Conservation (phyloP, 2,888 invertebrate species). For the Drosophila affinis region DNA sequence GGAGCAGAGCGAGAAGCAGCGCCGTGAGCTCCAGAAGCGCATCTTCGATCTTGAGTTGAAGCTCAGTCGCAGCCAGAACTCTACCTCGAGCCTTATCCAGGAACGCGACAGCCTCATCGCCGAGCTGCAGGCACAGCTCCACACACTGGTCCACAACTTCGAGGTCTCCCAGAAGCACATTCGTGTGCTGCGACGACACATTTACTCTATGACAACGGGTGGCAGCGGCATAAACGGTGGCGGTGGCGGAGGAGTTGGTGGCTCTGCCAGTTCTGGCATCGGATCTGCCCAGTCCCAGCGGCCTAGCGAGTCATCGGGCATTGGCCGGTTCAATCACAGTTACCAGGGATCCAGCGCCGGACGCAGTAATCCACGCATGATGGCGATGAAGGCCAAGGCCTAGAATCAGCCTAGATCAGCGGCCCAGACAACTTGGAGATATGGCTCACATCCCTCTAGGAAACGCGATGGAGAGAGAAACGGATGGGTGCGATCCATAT, state of each 20-base stretch:
- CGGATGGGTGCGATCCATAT: slow-evolving; percentile 24
- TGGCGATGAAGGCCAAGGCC: slow-evolving; percentile 47
- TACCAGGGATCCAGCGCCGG: slow-evolving; percentile 19
- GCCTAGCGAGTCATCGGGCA: slow-evolving; percentile 32
- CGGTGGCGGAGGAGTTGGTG: slow-evolving; percentile 19
- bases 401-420: slow-evolving; percentile 12
- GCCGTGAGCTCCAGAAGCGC: slow-evolving; percentile 80
- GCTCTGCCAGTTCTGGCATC: slow-evolving; percentile 1
- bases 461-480: not conserved
- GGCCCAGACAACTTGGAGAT: slow-evolving; percentile 58
- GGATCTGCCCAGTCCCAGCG: slow-evolving; percentile 18
- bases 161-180: slow-evolving; percentile 83
- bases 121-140: slow-evolving; percentile 81
- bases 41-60: slow-evolving; percentile 82
- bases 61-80: slow-evolving; percentile 81
- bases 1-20: slow-evolving; percentile 81
- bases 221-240: slow-evolving; percentile 13
- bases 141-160: slow-evolving; percentile 81
- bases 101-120: slow-evolving; percentile 82
- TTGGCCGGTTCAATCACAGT: slow-evolving; percentile 14
- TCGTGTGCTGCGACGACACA: slow-evolving; percentile 80
- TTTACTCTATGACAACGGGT: slow-evolving; percentile 75
- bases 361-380: slow-evolving; percentile 45
- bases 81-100: slow-evolving; percentile 78
- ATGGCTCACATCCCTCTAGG: slow-evolving; percentile 23